Evolutionary conservation across 2,888 invertebrate genomes (phyloP), one percentile per base, ranked within the genome.

Genomic region (Tachina fera): DNA sequence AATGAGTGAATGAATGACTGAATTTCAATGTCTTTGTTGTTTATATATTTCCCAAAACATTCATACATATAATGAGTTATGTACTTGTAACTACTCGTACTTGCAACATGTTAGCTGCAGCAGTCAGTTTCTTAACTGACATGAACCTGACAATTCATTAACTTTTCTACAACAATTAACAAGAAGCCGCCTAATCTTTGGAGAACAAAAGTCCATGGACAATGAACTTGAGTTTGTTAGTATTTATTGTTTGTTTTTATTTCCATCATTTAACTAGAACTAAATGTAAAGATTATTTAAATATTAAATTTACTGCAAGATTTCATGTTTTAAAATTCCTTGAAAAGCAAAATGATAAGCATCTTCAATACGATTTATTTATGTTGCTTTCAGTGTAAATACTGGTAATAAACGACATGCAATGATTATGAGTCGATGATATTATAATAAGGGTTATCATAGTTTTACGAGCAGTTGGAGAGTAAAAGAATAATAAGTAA

Each of bases 131-230:
- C 68, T 74, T 63, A 56, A 56, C 81, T 81, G 70, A 43, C 83
- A 78, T 78, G 61, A 60, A 83, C 85, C 78, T 65, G 85, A 82
- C 82, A 81, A 85, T 70, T 78, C 85, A 77, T 85, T 85, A 85
- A 85, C 68, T 85, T 85, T 70, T 77, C 68, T 70, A 58, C 56
- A 77, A 70, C 63, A 72, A 76, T 68, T 81, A 77, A 77, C 65
- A 78, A 74, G 51, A 56, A 68, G 67, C 68, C 49, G 47, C 63
- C 11, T 47, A 61, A 41, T 49, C 68, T 65, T 51, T 65, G 9
- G 31, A 58, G 75, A 58, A 63, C 16, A 77, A 61, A 72, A 65
- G 9, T 19, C 47, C 41, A 74, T 74, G 81, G 84, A 49, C 74
- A 77, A 74, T 85, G 77, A 81, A 85, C 84, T 82, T 63, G 51